Conservation (phyloP, 2,888 invertebrate genomes). For the Pollenia labialis region DNA sequence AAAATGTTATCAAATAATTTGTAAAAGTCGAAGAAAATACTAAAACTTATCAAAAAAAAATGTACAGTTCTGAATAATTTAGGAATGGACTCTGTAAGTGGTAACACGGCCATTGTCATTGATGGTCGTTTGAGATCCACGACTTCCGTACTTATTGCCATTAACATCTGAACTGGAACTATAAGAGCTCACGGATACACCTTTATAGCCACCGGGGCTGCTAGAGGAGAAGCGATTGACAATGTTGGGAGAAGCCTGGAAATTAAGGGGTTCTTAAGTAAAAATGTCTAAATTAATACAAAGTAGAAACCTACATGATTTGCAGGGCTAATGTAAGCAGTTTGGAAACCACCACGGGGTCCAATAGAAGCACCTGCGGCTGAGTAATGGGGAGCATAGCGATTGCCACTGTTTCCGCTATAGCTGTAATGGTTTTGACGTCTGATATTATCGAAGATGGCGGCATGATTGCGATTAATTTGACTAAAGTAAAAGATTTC, state of each 20-base stretch:
- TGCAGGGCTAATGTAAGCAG: slow-evolving; percentile 86
- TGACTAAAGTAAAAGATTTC: slow-evolving; percentile 6
- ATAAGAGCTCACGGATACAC: slow-evolving; percentile 88
- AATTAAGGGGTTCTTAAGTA: neutral
- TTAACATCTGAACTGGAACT: slow-evolving; percentile 86
- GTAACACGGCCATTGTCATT: slow-evolving; percentile 91
- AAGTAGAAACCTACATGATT: slow-evolving; percentile 85
- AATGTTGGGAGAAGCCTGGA: slow-evolving; percentile 80
- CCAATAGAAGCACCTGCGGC: slow-evolving; percentile 86
- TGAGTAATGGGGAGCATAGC: slow-evolving; percentile 84
- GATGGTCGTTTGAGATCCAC: slow-evolving; percentile 87
- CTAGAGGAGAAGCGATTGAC: slow-evolving; percentile 78
- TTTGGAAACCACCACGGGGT: slow-evolving; percentile 86
- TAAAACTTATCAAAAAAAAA: slow-evolving; percentile 14
- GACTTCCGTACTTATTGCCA: slow-evolving; percentile 86
- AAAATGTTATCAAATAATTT: slow-evolving; percentile 27
- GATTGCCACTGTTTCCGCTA: slow-evolving; percentile 72
- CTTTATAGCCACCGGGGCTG: slow-evolving; percentile 81
- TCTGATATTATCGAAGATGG: slow-evolving; percentile 77
- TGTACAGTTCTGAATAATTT: slow-evolving; percentile 66
- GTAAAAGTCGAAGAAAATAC: neutral
- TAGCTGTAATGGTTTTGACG: slow-evolving; percentile 75
- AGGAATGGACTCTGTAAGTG: slow-evolving; percentile 85
- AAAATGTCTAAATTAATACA: neutral
- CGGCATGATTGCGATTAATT: slow-evolving; percentile 78